Evolutionary conservation across 2,113 vertebrate genomes (phyloP).

Genomic region (Hippopotamus amphibius): DNA sequence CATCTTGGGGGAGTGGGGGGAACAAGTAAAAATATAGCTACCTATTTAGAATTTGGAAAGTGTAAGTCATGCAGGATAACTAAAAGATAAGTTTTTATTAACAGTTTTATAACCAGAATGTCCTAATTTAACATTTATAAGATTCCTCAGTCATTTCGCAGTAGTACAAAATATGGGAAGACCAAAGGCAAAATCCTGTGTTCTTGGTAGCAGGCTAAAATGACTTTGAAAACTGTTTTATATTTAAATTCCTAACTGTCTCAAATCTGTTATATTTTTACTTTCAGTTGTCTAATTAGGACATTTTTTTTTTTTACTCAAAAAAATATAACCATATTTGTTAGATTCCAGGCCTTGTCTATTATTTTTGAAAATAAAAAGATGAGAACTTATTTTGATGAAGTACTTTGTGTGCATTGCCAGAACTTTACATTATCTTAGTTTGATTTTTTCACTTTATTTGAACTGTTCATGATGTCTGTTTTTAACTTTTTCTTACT

Average conservation of each 20-base stretch:
- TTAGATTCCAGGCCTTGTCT: background rate
- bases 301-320: background rate
- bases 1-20: background rate
- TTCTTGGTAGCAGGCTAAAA: background rate
- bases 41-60: background rate
- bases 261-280: slow-evolving; percentile 6
- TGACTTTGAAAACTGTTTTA: background rate
- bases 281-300: slow-evolving; percentile 8
- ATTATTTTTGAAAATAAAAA: slow-evolving; percentile 32
- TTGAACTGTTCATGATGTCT: slow-evolving; percentile 30
- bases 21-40: slow-evolving; percentile 6
- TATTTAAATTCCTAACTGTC: slow-evolving; percentile 1
- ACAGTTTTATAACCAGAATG: background rate
- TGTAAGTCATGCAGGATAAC: background rate
- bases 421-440: slow-evolving; percentile 30
- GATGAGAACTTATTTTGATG: slow-evolving; percentile 33
- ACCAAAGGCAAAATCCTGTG: background rate
- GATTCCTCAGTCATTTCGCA: background rate
- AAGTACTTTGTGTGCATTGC: background rate
- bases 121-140: background rate
- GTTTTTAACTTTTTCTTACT: slow-evolving; percentile 8
- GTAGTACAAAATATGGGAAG: slow-evolving; percentile 7
- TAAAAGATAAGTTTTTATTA: slow-evolving; percentile 46
- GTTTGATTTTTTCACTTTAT: background rate
- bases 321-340: background rate